Percentiles rank a stretch among this genome's conserved stretches.
phyloP scores from a whole-genome alignment of 2,888 invertebrate species.

The Scaptomyza tumidula region DNA sequence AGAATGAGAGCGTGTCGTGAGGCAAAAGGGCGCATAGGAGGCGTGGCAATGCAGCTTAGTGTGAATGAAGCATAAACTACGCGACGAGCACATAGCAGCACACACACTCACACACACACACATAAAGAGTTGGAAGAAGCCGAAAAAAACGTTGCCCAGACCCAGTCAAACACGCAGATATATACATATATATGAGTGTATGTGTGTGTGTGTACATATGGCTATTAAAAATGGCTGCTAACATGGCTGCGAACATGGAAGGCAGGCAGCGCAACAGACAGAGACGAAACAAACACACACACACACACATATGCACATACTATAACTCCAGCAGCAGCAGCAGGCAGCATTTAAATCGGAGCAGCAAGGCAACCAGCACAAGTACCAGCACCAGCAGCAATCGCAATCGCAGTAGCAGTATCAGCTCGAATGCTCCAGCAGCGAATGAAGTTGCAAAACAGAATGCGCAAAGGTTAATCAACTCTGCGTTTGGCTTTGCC shows the following conservation, averaged over 20 bases:
- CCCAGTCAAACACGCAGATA: slow-evolving; percentile 16
- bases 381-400: slow-evolving; percentile 39
- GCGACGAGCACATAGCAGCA: slow-evolving; percentile 14
- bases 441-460: slow-evolving; percentile 80
- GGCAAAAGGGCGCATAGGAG: slow-evolving; percentile 22
- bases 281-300: slow-evolving; percentile 49
- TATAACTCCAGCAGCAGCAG: slow-evolving; percentile 42
- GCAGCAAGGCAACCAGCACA: slow-evolving; percentile 28
- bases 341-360: slow-evolving; percentile 78
- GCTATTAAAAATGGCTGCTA: slow-evolving; percentile 80
- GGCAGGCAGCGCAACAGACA: slow-evolving; percentile 66
- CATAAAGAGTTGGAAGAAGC: slow-evolving; percentile 12
- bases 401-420: slow-evolving; percentile 38
- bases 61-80: slow-evolving; percentile 59
- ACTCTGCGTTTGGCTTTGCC: slow-evolving; percentile 73
- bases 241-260: slow-evolving; percentile 66
- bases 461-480: slow-evolving; percentile 83
- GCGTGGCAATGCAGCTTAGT: slow-evolving; percentile 51
- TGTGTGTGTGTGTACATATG: slow-evolving; percentile 42
- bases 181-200: slow-evolving; percentile 3
- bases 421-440: slow-evolving; percentile 55
- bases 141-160: slow-evolving; percentile 24
- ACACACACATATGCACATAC: slow-evolving; percentile 36
- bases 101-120: slow-evolving; percentile 1
- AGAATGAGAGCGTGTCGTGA: neutral